phyloP scores from a whole-genome alignment of 1,140 invertebrate genomes.

The Plodia interpunctella region DNA sequence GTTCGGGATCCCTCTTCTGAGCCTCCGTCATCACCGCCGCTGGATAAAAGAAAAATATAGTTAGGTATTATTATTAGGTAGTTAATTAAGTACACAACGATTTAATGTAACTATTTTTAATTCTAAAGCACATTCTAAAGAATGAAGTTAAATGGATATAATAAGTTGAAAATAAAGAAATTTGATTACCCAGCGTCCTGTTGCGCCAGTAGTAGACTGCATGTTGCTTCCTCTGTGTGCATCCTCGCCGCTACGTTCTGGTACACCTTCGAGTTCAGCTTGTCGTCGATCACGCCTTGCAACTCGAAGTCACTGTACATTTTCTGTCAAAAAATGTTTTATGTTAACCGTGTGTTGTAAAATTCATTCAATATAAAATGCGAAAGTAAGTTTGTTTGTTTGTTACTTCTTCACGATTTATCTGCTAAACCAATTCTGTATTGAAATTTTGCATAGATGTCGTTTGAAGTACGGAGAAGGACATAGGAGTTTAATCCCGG shows the following conservation, averaged over 20 bases:
- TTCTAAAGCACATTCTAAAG: too few species aligned
- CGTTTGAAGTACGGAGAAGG: too few species aligned
- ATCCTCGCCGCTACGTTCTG: constrained; percentile 94
- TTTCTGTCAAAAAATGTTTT: constrained; percentile 87
- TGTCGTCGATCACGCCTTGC: constrained; percentile 98
- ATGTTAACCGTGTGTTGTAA: too few species aligned
- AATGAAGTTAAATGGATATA: too few species aligned
- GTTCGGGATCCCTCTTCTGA: constrained; percentile 66
- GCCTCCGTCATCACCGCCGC: constrained; percentile 62
- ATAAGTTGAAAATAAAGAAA: background rate
- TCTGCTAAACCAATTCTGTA: too few species aligned
- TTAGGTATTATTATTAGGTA: background rate
- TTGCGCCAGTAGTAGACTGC: constrained; percentile 90
- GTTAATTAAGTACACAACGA: too few species aligned
- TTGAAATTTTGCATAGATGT: too few species aligned
- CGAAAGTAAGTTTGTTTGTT: too few species aligned
- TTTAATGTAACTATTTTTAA: too few species aligned
- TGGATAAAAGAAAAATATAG: constrained; percentile 19
- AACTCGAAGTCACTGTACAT: constrained; percentile 99
- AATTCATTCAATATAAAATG: too few species aligned
- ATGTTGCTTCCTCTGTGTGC: constrained; percentile 97
- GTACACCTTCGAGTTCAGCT: constrained; percentile 98
- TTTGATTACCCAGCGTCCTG: constrained; percentile 78
- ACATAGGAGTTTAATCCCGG: too few species aligned
- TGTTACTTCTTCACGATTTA: too few species aligned